phyloP scores from a whole-genome alignment of 1,140 invertebrate species.

The Drosophila varians region DNA sequence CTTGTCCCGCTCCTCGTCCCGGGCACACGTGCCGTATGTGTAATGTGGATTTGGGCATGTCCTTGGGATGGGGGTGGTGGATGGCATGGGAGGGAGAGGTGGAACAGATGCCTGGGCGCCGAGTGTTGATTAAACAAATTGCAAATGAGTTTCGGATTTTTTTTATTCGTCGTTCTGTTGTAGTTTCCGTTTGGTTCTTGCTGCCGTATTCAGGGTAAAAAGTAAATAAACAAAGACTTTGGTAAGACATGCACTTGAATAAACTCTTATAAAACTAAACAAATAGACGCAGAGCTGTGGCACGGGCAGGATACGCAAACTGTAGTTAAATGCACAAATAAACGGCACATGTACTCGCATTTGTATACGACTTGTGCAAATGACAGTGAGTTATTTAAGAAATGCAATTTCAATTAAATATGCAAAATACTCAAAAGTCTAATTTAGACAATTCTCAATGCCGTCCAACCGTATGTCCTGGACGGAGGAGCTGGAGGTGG shows the following conservation, averaged over 20 bases:
- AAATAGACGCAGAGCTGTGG: conserved; percentile 38
- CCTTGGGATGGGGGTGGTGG: conserved; percentile 10
- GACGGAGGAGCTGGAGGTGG: too few relatives aligned
- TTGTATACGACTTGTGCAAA: conserved; percentile 48
- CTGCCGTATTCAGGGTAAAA: conserved; percentile 24
- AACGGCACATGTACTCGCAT: conserved; percentile 39
- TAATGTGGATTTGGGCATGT: conserved; percentile 32
- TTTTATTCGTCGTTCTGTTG: conserved; percentile 23
- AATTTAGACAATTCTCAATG: conserved; percentile 73
- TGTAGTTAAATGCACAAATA: conserved; percentile 71
- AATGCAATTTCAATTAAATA: conserved; percentile 83
- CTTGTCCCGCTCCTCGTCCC: conserved; percentile 10
- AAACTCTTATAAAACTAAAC: conserved; percentile 81
- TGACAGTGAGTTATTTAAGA: conserved; percentile 81
- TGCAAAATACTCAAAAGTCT: conserved; percentile 82
- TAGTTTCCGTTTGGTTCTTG: conserved; percentile 30
- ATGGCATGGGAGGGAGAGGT: conserved; percentile 9
- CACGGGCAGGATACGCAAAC: conserved; percentile 17
- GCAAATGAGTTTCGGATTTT: conserved; percentile 74
- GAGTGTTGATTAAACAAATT: conserved; percentile 82
- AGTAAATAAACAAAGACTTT: conserved; percentile 71
- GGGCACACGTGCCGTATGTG: conserved; percentile 60
- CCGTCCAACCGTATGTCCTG: conserved; percentile 16
- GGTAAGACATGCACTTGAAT: conserved; percentile 78
- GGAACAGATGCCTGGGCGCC: conserved; percentile 48